These are phyloP conservation scores for Hyperoodon ampullatus DNA, from an alignment of 2,113 vertebrate species.

Conservation along the genomic window DNA sequence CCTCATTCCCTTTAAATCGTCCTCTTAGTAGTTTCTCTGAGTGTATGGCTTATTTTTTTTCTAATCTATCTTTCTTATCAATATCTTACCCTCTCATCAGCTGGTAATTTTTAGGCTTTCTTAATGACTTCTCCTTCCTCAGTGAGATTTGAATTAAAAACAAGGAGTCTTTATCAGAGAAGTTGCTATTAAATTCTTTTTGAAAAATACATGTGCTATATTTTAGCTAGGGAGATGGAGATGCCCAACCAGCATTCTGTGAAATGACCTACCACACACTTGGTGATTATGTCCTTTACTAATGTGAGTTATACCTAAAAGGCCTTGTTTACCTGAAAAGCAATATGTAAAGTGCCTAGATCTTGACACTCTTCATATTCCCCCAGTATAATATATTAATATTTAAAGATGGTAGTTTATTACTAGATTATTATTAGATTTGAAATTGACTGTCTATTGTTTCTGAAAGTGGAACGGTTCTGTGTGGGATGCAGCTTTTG, in stretches of 20 bases:
- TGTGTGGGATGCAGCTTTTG: neutral
- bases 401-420: slow-evolving; percentile 37
- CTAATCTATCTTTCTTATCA: neutral
- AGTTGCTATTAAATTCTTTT: neutral
- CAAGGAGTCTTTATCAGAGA: neutral
- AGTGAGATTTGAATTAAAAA: neutral
- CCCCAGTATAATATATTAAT: neutral
- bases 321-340: neutral
- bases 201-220: neutral
- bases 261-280: neutral
- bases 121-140: neutral
- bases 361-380: neutral
- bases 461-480: neutral
- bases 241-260: neutral
- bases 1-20: neutral
- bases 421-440: neutral
- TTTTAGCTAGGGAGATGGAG: neutral
- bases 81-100: neutral
- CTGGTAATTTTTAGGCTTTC: neutral
- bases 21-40: neutral
- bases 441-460: neutral
- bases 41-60: neutral
- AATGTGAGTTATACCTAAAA: neutral
- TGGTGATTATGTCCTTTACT: neutral
- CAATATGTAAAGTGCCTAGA: neutral